Conservation (phyloP, 1,140 invertebrate genomes). For the Phymastichus coffea region DNA sequence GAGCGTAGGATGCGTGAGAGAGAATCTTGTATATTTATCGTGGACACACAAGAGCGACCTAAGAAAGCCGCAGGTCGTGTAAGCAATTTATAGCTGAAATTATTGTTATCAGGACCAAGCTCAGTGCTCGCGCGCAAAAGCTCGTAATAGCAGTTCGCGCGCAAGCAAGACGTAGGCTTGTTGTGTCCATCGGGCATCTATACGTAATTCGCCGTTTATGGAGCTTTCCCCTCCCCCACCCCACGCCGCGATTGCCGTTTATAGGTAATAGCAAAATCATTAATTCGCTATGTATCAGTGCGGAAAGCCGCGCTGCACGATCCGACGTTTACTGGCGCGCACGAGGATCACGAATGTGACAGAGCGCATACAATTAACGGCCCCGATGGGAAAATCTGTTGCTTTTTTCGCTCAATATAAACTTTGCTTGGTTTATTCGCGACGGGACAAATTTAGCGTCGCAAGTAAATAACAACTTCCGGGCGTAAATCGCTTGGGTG, state of each 20-base stretch:
- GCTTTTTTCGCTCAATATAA: too few relatives aligned
- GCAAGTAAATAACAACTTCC: constrained; percentile 25
- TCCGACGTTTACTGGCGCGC: neutral
- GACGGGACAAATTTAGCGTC: too few relatives aligned
- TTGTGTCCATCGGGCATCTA: constrained; percentile 39
- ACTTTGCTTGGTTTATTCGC: too few relatives aligned
- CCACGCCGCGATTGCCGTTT: constrained; percentile 34
- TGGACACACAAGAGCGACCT: neutral
- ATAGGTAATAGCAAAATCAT: constrained; percentile 35
- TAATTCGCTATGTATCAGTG: constrained; percentile 21
- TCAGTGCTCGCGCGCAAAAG: constrained; percentile 13
- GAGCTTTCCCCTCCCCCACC: constrained; percentile 27
- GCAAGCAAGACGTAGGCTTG: constrained; percentile 20
- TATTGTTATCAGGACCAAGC: constrained; percentile 46
- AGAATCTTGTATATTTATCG: neutral
- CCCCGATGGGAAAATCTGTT: too few relatives aligned
- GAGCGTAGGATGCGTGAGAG: neutral
- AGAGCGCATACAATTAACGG: too few relatives aligned
- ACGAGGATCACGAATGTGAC: neutral
- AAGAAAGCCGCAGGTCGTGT: constrained; percentile 40
- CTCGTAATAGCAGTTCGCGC: constrained; percentile 31
- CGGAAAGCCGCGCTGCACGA: neutral
- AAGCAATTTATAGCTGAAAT: constrained; percentile 51
- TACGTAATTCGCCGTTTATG: constrained; percentile 2
- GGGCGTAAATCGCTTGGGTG: constrained; percentile 24